Evolutionary conservation across 2,888 invertebrate species (phyloP).

Genomic region (Lycocerus yunnanus): DNA sequence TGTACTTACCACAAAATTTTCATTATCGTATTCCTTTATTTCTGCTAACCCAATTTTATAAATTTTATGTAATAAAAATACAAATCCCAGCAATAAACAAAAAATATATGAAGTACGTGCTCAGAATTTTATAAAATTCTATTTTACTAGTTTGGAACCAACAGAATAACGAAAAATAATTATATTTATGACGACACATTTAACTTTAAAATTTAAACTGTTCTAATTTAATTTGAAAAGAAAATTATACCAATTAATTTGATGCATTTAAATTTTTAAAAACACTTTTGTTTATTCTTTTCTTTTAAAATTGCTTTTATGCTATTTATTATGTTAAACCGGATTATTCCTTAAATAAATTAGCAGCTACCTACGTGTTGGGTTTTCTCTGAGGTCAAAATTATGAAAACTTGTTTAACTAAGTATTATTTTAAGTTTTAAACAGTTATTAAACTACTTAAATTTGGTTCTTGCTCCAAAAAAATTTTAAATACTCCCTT

Average conservation of each 20-base stretch:
- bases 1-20: neutral
- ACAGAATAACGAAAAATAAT: neutral
- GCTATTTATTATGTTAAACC: too few species aligned
- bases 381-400: too few species aligned
- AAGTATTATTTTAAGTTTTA: too few species aligned
- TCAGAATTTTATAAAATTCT: neutral
- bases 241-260: neutral
- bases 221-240: neutral
- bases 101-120: neutral
- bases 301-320: too few species aligned
- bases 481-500: too few species aligned
- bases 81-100: slow-evolving; percentile 3
- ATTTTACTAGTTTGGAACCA: neutral
- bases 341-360: too few species aligned
- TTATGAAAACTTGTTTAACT: too few species aligned
- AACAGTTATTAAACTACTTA: too few species aligned
- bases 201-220: neutral
- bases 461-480: too few species aligned
- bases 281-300: neutral
- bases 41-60: neutral
- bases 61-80: slow-evolving; percentile 3
- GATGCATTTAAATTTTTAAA: neutral
- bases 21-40: neutral
- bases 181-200: neutral
- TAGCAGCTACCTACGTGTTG: too few species aligned